phyloP scores from a whole-genome alignment of 2,888 invertebrate species.

The Willowsia nigromaculata region DNA sequence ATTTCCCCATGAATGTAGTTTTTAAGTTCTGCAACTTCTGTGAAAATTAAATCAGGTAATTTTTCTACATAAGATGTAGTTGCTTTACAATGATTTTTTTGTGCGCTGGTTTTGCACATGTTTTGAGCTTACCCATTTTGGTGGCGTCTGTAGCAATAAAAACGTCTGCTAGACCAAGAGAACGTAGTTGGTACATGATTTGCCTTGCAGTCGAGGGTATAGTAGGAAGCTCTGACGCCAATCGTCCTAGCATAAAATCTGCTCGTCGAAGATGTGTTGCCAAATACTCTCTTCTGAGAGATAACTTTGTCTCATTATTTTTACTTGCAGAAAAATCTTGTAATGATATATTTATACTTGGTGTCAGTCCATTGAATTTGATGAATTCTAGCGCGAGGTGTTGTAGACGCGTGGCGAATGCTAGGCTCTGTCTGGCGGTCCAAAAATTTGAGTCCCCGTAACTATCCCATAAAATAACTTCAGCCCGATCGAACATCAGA shows the following conservation, averaged over 20 bases:
- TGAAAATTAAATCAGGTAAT: not conserved
- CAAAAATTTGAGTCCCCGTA: constrained; percentile 92
- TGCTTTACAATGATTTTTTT: no score
- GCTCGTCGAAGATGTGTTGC: constrained; percentile 92
- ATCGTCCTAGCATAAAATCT: constrained; percentile 90
- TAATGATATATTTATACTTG: constrained; percentile 47
- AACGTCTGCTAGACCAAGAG: constrained; percentile 83
- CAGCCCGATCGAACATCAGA: constrained; percentile 89
- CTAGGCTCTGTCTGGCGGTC: constrained; percentile 94
- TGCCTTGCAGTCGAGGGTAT: constrained; percentile 89
- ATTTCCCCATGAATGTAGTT: constrained; percentile 64
- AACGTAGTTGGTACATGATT: constrained; percentile 84
- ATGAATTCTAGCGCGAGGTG: constrained; percentile 87
- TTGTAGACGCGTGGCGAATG: constrained; percentile 87
- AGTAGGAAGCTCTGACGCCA: constrained; percentile 87
- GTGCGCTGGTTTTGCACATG: no score
- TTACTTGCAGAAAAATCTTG: not conserved
- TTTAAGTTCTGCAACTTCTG: constrained; percentile 60
- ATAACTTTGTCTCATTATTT: constrained; percentile 6
- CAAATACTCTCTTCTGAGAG: constrained; percentile 81
- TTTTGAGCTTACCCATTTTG: constrained; percentile 80
- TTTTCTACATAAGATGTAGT: not conserved
- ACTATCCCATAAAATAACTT: constrained; percentile 90
- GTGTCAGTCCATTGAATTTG: constrained; percentile 75
- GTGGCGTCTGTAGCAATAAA: constrained; percentile 93